Base-by-base conservation (phyloP, 1,140 invertebrate genomes). In the Drosophila saltans region DNA sequence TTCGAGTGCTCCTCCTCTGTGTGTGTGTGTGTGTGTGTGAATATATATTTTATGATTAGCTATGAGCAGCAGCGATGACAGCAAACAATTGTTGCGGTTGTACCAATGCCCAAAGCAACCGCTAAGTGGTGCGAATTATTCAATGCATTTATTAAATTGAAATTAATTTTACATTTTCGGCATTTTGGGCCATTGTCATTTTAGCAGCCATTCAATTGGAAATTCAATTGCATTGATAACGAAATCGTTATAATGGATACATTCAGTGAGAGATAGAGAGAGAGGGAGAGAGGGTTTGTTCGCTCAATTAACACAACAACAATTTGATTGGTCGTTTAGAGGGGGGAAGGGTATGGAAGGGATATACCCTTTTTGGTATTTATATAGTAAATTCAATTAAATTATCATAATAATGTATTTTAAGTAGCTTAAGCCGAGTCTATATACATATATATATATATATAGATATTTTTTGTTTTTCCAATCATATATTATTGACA, bases 391-490 rank as follows among this genome's bases (percentile, higher is more conserved):
- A 76, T 73, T 82, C 63, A 76, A 81, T 76, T 76, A 76, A 72
- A 71, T 69, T 68, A 66, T 80, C 66, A 70, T 72, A 66, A 61
- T 81, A 72, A 72, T 75, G 57, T 61, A 70, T 78, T 80, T 83
- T 78, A 70, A 74, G 71, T 70, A 66, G 70, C 67, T 81, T 74
- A 68, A 66, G 70, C 55, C 48, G 58, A 56, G 26, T 48, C 33
- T 10, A 45, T 10, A 52, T 26, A 21, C 0, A 21, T 1, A 40
- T 10, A 40, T 8, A 48, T 24, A n/a, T 0, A 16, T 16, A 16
- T 45, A 16, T 43, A n/a, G 16, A 16, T 16, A 2, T 43, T 21
- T 48, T 48, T 48, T 48, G 16, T 8, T 48, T 40, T 28, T n/a
- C 11, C 16, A 39, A 30, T 56, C 40, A 26, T 28, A 60, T 58